Evolutionary conservation across 1,140 invertebrate genomes (phyloP).

Genomic region (Tigriopus japonicus): DNA sequence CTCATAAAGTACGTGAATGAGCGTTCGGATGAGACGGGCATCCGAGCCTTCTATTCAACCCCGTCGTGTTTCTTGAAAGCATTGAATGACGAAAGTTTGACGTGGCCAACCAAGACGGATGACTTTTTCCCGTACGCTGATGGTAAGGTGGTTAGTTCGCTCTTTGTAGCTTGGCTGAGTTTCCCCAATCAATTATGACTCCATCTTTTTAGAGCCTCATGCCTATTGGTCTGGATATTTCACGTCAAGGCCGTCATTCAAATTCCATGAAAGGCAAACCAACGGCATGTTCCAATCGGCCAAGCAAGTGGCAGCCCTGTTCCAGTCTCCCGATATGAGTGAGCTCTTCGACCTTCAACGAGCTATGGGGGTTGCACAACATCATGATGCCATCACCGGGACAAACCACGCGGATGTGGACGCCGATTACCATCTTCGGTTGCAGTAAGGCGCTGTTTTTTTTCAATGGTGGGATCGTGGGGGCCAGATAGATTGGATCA

Average conservation of each 20-base stretch:
- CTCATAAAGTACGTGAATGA: slow-evolving; percentile 47
- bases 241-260: slow-evolving; percentile 64
- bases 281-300: slow-evolving; percentile 18
- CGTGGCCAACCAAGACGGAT: slow-evolving; percentile 36
- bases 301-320: slow-evolving; percentile 25
- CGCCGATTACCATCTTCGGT: slow-evolving; percentile 44
- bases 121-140: slow-evolving; percentile 74
- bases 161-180: no score
- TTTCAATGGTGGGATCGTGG: no score
- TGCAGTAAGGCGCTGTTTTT: slow-evolving; percentile 21
- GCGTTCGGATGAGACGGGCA: slow-evolving; percentile 30
- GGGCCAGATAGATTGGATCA: no score
- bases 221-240: slow-evolving; percentile 90
- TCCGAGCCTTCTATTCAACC: slow-evolving; percentile 78
- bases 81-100: slow-evolving; percentile 38
- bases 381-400: slow-evolving; percentile 43
- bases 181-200: slow-evolving; percentile 28
- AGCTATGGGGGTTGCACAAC: slow-evolving; percentile 32
- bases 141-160: neutral
- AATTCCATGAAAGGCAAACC: slow-evolving; percentile 34
- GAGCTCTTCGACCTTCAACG: neutral
- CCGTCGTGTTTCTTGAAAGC: slow-evolving; percentile 80
- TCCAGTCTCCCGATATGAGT: neutral
- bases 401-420: slow-evolving; percentile 79
- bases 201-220: slow-evolving; percentile 62